These are phyloP conservation scores for Amniataba percoides DNA, from an alignment of 2,797 vertebrate species.

Conservation along the genomic window DNA sequence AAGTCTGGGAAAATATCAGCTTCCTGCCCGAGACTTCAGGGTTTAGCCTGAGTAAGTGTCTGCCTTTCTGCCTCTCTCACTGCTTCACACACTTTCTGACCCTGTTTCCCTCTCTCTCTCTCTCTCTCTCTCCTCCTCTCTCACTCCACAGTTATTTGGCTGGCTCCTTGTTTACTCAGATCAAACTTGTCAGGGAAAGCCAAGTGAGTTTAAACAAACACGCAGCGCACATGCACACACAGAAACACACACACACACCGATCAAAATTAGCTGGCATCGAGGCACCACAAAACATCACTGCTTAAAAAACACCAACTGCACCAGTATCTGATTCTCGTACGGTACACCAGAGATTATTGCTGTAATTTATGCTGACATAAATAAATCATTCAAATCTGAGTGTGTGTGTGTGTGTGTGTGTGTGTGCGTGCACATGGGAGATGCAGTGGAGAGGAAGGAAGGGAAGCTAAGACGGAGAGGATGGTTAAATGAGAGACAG, in stretches of 20 bases:
- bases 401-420: not conserved
- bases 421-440: conserved; percentile 8
- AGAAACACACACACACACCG: conserved; percentile 19
- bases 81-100: conserved; percentile 66
- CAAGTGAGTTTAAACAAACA: conserved; percentile 62
- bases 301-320: conserved; percentile 33
- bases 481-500: conserved; percentile 41
- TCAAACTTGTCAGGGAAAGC: conserved; percentile 67
- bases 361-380: conserved; percentile 57
- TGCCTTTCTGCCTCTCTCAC: conserved; percentile 52
- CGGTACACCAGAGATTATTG: conserved; percentile 34
- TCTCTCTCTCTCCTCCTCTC: conserved; percentile 10
- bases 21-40: conserved; percentile 74
- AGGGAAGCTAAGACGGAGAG: conserved; percentile 24
- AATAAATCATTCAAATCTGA: conserved; percentile 58
- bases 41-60: conserved; percentile 60
- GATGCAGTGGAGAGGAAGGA: conserved; percentile 19
- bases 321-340: conserved; percentile 38
- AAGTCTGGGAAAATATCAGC: conserved; percentile 83
- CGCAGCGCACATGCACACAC: conserved; percentile 12
- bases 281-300: conserved; percentile 35
- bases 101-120: conserved; percentile 28
- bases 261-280: conserved; percentile 42
- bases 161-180: conserved; percentile 66
- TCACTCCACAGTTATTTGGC: conserved; percentile 62